Conservation (phyloP, 2,888 invertebrate genomes). For the Melanostoma mellinum region DNA sequence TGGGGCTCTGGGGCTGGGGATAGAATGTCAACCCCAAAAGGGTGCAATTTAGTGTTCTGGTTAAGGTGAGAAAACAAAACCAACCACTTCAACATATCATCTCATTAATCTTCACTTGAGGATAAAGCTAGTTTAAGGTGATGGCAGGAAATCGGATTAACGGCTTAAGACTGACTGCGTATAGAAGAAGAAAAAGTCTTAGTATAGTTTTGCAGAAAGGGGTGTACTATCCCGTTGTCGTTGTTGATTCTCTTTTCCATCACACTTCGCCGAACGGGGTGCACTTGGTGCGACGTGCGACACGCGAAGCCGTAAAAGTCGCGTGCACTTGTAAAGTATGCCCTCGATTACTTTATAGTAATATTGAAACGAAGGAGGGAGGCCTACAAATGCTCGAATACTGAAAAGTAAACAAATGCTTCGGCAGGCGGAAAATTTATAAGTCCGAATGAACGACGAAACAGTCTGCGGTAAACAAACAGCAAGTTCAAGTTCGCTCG, state of each 20-base stretch:
- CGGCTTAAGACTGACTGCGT: conserved; percentile 61
- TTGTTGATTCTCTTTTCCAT: conserved; percentile 18
- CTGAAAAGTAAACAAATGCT: conserved; percentile 39
- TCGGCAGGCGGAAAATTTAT: conserved; percentile 44
- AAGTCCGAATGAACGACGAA: conserved; percentile 20
- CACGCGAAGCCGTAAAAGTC: conserved; percentile 64
- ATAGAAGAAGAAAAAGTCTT: neutral
- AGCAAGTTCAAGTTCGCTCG: conserved; percentile 68
- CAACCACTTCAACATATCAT: conserved; percentile 64
- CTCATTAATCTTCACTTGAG: conserved; percentile 70
- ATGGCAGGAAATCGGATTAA: conserved; percentile 71
- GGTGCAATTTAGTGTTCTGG: conserved; percentile 32
- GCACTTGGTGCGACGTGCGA: conserved; percentile 58
- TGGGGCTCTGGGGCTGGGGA: neutral
- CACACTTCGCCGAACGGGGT: neutral
- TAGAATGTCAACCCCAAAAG: conserved; percentile 17
- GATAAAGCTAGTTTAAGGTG: conserved; percentile 65
- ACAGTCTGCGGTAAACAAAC: conserved; percentile 14
- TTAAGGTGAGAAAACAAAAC: conserved; percentile 51
- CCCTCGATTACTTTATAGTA: conserved; percentile 44
- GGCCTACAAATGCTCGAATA: neutral
- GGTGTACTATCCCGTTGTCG: conserved; percentile 2
- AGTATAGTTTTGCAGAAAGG: neutral
- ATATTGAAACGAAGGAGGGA: neutral
- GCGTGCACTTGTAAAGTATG: conserved; percentile 58